phyloP scores from a whole-genome alignment of 2,797 vertebrate genomes.

The Leucoraja ocellata region DNA sequence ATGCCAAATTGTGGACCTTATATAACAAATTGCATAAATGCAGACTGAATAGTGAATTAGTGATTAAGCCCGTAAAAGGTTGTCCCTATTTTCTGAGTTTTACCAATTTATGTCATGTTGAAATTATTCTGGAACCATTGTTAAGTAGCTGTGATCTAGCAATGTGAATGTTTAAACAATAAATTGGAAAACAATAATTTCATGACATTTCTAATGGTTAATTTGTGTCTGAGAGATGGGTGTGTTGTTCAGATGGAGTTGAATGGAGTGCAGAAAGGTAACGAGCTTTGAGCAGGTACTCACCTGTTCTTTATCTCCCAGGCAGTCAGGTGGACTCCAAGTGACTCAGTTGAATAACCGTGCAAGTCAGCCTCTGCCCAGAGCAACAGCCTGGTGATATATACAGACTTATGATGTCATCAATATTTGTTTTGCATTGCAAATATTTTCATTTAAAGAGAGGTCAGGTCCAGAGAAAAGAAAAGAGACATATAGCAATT shows the following conservation, averaged over 20 bases:
- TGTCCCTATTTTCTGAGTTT: background rate
- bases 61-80: background rate
- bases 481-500: background rate
- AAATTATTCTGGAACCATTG: conserved; percentile 20
- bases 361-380: background rate
- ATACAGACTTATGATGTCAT: background rate
- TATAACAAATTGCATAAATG: conserved; percentile 22
- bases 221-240: background rate
- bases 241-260: background rate
- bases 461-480: background rate
- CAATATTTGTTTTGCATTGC: background rate
- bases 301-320: background rate
- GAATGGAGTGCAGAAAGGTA: background rate
- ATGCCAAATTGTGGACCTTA: background rate
- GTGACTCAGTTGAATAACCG: too few relatives aligned
- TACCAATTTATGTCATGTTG: background rate
- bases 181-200: background rate
- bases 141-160: background rate
- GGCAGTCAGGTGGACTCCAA: too few relatives aligned
- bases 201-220: background rate
- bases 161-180: background rate
- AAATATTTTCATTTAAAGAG: background rate
- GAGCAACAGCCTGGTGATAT: background rate
- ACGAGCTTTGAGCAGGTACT: background rate
- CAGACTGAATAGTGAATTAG: conserved; percentile 1